phyloP scores from a whole-genome alignment of 2,888 invertebrate genomes.

The Laspeyria flexula region DNA sequence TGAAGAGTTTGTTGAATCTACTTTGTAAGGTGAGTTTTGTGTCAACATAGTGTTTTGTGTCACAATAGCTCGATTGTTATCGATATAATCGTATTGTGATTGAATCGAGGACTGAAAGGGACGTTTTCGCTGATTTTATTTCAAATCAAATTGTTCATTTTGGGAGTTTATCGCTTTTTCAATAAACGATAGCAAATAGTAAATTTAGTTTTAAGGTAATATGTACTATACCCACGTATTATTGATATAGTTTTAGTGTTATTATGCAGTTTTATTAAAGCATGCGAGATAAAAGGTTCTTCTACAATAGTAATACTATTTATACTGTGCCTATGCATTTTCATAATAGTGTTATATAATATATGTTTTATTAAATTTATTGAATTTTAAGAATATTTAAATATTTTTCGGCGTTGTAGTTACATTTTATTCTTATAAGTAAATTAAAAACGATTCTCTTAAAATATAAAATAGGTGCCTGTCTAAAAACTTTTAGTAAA shows the following conservation, averaged over 20 bases:
- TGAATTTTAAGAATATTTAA: no score
- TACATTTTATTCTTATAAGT: no score
- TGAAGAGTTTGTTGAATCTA: slow-evolving; percentile 16
- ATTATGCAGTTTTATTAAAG: no score
- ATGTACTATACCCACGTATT: slow-evolving; percentile 19
- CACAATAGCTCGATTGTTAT: slow-evolving; percentile 22
- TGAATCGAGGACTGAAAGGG: slow-evolving; percentile 41
- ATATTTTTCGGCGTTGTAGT: no score
- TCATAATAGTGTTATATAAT: no score
- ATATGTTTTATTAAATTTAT: no score
- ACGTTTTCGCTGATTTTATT: slow-evolving; percentile 52
- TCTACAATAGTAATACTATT: no score
- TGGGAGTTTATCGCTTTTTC: slow-evolving; percentile 61
- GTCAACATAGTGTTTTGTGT: slow-evolving; percentile 20
- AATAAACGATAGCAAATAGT: slow-evolving; percentile 58
- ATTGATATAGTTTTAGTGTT: slow-evolving; percentile 19
- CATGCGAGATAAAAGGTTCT: no score
- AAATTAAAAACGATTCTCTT: no score
- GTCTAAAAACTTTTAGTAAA: no score
- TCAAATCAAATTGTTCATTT: slow-evolving; percentile 48
- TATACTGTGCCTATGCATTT: no score
- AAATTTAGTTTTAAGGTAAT: slow-evolving; percentile 48
- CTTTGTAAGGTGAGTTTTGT: slow-evolving; percentile 31
- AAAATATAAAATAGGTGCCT: no score
- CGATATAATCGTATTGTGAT: slow-evolving; percentile 40